Conservation (phyloP, 92 coral and sea anemone species). For the Phenganax subtilis region DNA sequence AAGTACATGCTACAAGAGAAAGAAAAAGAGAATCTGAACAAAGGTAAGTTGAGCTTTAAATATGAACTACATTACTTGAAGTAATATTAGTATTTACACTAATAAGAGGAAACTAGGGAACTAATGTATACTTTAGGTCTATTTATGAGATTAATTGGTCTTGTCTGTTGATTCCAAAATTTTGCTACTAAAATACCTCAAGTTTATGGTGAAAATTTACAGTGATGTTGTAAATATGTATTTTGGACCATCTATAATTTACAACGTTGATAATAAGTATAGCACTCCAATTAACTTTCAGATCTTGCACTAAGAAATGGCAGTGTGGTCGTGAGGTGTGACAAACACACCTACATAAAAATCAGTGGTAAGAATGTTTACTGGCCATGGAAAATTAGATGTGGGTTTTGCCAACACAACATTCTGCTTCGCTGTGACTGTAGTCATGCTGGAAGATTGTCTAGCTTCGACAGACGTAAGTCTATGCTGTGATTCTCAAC, state of each 20-base stretch:
- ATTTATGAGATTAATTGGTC: constrained; percentile 11
- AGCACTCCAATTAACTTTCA: constrained; percentile 35
- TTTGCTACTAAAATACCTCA: constrained; percentile 28
- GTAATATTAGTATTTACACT: constrained; percentile 13
- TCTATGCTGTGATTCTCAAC: not conserved
- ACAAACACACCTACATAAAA: constrained; percentile 49
- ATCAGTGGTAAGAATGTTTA: constrained; percentile 40
- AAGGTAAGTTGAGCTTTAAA: constrained; percentile 41
- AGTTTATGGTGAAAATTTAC: constrained; percentile 3
- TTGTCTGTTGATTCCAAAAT: constrained; percentile 27
- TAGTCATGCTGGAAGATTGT: constrained; percentile 41
- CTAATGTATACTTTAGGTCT: not conserved
- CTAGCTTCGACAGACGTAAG: constrained; percentile 53
- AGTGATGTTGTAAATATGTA: constrained; percentile 3
- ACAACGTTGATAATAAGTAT: constrained; percentile 3
- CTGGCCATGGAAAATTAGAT: constrained; percentile 52
- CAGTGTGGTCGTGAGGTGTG: constrained; percentile 47
- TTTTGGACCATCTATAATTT: constrained; percentile 17
- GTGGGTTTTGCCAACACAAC: constrained; percentile 48
- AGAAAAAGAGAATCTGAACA: constrained; percentile 47
- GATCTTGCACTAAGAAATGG: constrained; percentile 49
- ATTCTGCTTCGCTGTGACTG: constrained; percentile 50
- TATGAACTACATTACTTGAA: constrained; percentile 7
- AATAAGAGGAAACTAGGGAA: constrained; percentile 10
- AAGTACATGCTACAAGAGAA: constrained; percentile 36